Base-by-base conservation (phyloP, 2,797 vertebrate genomes). In the Vipera ursinii region DNA sequence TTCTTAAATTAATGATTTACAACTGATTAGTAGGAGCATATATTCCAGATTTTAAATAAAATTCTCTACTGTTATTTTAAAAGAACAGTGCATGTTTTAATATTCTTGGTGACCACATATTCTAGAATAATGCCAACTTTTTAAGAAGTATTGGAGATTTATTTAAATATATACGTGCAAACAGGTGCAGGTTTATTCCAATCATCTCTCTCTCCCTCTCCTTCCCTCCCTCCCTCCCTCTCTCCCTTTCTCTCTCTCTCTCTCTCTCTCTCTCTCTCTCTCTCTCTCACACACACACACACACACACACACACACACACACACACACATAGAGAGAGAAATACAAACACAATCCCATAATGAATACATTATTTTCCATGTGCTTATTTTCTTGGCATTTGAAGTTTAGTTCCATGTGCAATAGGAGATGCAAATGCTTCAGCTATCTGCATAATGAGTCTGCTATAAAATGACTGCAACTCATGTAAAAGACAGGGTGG, bases 361-460 rank as follows among this genome's bases (percentile, higher is more conserved):
- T 95, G 95, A 94, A 92, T 94, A 96, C 95, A 96, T 97, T 94
- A 90, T 96, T 96, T 96, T 96, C 93, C 93, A 91, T 59, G 0
- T 96, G 95, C 95, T 97, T 96, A 96, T 98, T 97, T 98, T 97
- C 95, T 97, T 97, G 96, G 96, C 97, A 97, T 96, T 97, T 97
- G 95, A 94, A 96, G 96, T 97, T 97, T 97, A 95, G 95, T 95
- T 96, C 96, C 96, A 96, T 97, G 96, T 96, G 95, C 91, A 90
- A 94, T 94, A 95, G 96, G 95, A 94, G 95, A 95, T 98, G 98
- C 97, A 99, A 98, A 99, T 98, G 98, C 97, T 97, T 99, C 98
- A 98, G 96, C 97, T 97, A 97, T 99, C 98, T 98, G 98, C 98
- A 98, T 99, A 99, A 99, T 98, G 98, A 99, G 98, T 97, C 97